Percentiles rank a stretch among this genome's conserved stretches.
phyloP scores from a whole-genome alignment of 2,888 invertebrate genomes.

The Clunio marinus region DNA sequence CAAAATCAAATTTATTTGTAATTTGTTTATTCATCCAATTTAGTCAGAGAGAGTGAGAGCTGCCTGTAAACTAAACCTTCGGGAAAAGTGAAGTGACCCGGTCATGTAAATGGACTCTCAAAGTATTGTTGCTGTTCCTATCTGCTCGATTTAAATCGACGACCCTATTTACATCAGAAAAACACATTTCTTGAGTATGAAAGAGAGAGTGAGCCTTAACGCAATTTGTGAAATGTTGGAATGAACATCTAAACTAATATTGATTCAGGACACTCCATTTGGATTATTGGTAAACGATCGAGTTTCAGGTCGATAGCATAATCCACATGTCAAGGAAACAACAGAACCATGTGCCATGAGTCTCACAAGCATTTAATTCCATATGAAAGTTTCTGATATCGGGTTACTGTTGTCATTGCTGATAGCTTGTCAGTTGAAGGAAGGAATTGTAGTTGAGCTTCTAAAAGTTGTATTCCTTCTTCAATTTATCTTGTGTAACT shows the following conservation, averaged over 20 bases:
- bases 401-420: slow-evolving; percentile 20
- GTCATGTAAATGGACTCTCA: slow-evolving; percentile 18
- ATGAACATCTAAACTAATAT: slow-evolving; percentile 38
- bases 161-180: neutral
- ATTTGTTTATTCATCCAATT: slow-evolving; percentile 38
- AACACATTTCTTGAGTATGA: neutral
- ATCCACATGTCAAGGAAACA: slow-evolving; percentile 38
- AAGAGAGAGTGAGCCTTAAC: slow-evolving; percentile 14
- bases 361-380: neutral
- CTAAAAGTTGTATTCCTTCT: no score
- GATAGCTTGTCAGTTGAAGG: no score
- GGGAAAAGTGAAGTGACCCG: slow-evolving; percentile 20
- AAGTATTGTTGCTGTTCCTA: no score
- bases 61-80: neutral
- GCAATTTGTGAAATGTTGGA: slow-evolving; percentile 33
- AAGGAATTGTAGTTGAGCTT: no score
- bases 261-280: slow-evolving; percentile 38
- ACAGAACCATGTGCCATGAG: slow-evolving; percentile 6
- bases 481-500: no score
- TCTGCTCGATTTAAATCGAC: slow-evolving; percentile 21
- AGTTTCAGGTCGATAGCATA: slow-evolving; percentile 32
- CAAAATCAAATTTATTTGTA: slow-evolving; percentile 34
- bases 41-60: slow-evolving; percentile 5
- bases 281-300: slow-evolving; percentile 38
- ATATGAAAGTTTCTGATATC: slow-evolving; percentile 25